Base-by-base conservation (phyloP, 2,113 vertebrate species). In the Gymnogyps californianus region DNA sequence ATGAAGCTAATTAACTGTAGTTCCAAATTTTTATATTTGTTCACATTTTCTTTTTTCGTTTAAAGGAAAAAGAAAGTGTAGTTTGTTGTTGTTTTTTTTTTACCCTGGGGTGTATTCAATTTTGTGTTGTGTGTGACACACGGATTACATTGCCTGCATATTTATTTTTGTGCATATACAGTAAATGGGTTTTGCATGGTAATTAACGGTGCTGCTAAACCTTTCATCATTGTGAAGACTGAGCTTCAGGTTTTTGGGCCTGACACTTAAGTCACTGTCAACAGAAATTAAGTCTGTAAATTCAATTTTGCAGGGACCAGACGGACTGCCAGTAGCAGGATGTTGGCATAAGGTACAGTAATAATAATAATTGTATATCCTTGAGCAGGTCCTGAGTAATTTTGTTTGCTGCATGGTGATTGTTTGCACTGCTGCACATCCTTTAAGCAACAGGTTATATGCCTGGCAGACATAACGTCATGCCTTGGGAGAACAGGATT, bases 311-410 rank as follows among this genome's bases (percentile, higher is more conserved):
- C 97, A 99, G 99, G 99, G 99, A 71, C 98, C 98, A 11, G 99
- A 99, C 1, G 99, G 99, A 91, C 97, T 99, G 90, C 99, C 99
- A 7, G 98, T 99, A 98, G 99, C 99, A 90, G 99, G 99, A 97
- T 99, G 99, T 97, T 99, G 99, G 99, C 99, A 99, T 93, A 99
- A 99, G 99, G 99, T 99, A 98, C 42, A 16, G 82, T 83, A 20
- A 12, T 8, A 78, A 36, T 49, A 77, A 20, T 32, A 44, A 58
- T 0, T 42, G 40, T 16, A 12, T 9, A 19, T n/a, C 29, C 38
- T 77, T 25, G 32, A n/a, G 28, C 44, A 64, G 22, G 38, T 58
- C 79, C 57, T 34, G 80, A 72, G 84, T 49, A 6, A 19, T 31
- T 58, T 18, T 78, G 29, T 38, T 76, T 44, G 58, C 88, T 89